Percentiles rank a stretch among this genome's conserved stretches.
phyloP scores from a whole-genome alignment of 1,140 invertebrate species.

The Aphaenogaster rudis region DNA sequence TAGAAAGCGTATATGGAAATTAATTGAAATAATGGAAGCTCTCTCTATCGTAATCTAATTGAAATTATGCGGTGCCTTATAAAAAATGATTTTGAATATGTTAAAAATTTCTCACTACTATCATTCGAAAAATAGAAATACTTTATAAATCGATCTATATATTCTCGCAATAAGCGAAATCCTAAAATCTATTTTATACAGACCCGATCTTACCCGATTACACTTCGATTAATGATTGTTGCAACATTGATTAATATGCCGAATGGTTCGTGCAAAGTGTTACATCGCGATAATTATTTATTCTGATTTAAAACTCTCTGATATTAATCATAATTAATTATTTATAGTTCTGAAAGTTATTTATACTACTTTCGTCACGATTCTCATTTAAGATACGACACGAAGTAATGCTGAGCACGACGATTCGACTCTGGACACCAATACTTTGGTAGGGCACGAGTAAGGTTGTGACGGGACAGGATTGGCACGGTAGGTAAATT shows the following conservation, averaged over 20 bases:
- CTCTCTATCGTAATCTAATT: conserved; percentile 43
- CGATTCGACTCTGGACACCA: conserved; percentile 21
- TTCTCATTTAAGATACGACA: background rate
- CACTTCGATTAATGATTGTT: conserved; percentile 59
- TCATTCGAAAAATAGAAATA: conserved; percentile 35
- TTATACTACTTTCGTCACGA: background rate
- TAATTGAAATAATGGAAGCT: conserved; percentile 12
- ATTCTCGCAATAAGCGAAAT: conserved; percentile 7
- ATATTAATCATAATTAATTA: background rate
- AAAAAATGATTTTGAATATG: conserved; percentile 28
- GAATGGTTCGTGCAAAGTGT: conserved; percentile 44
- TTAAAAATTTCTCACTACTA: conserved; percentile 6
- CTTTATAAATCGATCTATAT: conserved; percentile 14
- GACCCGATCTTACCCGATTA: conserved; percentile 72
- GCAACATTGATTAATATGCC: conserved; percentile 53
- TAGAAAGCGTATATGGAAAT: conserved; percentile 17
- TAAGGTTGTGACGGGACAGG: background rate
- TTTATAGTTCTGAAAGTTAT: background rate
- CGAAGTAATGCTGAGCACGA: conserved; percentile 33
- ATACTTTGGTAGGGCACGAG: background rate
- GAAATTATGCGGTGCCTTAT: conserved; percentile 47
- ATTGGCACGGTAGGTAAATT: background rate
- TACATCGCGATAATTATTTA: background rate
- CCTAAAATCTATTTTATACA: conserved; percentile 64
- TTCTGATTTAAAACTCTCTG: background rate